phyloP scores from a whole-genome alignment of 2,113 vertebrate genomes.

The Thalassarche chlororhynchos region DNA sequence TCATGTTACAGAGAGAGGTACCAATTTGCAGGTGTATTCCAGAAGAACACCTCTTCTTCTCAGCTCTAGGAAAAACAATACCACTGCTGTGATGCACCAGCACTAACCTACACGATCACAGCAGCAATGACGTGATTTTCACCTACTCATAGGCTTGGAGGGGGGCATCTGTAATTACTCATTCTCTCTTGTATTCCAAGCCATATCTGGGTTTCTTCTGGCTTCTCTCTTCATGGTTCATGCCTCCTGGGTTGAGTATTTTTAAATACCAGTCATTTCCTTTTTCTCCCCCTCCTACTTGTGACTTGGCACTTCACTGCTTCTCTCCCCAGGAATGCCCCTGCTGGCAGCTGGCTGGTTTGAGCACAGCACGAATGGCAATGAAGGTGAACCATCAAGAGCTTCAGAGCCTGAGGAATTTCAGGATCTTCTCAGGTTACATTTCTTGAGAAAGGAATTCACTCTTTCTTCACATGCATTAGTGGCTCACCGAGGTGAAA shows the following conservation, averaged over 20 bases:
- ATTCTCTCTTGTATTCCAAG: neutral
- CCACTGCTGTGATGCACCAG: neutral
- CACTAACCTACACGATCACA: neutral
- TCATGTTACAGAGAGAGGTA: neutral
- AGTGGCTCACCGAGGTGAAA: neutral
- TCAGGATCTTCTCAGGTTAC: neutral
- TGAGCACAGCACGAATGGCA: neutral
- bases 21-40: neutral
- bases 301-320: neutral
- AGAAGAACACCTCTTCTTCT: neutral
- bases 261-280: neutral
- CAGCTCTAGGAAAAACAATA: neutral
- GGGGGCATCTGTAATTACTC: neutral
- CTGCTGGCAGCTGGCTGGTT: neutral
- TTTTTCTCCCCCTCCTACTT: neutral
- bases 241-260: neutral
- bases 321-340: neutral
- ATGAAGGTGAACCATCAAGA: neutral
- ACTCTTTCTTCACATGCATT: neutral
- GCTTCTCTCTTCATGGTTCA: neutral
- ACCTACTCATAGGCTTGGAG: neutral
- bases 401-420: neutral
- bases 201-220: neutral
- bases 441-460: neutral
- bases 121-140: neutral